Percentiles rank a stretch among this genome's conserved stretches.
phyloP scores from a whole-genome alignment of 1,140 invertebrate genomes.

The Pachypeltis micranthus region DNA sequence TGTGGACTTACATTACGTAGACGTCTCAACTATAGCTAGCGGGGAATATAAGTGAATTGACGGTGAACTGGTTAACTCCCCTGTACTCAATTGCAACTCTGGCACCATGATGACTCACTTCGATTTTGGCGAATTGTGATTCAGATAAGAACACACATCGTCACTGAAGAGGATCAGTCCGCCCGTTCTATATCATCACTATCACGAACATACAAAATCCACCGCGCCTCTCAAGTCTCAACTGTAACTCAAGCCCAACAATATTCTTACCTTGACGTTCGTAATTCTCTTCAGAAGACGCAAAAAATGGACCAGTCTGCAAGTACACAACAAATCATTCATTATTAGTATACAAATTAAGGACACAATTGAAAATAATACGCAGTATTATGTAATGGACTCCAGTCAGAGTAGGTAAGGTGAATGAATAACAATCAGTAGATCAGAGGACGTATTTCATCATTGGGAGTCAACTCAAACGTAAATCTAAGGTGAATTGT shows the following conservation, averaged over 20 bases:
- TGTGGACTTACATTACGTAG: background rate
- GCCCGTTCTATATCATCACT: slow-evolving; percentile 1
- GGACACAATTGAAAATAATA: background rate
- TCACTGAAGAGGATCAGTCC: slow-evolving; percentile 3
- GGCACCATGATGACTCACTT: too few species aligned
- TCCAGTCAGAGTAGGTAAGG: background rate
- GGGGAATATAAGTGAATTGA: too few species aligned
- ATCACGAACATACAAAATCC: background rate
- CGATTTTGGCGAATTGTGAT: background rate
- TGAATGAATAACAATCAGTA: background rate
- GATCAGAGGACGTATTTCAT: background rate
- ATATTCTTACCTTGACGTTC: background rate
- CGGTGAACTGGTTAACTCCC: background rate
- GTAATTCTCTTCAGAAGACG: background rate
- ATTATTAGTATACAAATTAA: background rate
- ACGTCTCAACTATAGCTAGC: background rate
- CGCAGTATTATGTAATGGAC: background rate
- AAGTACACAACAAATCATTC: background rate
- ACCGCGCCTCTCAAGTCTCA: too few species aligned
- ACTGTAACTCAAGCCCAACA: too few species aligned
- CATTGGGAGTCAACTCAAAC: background rate
- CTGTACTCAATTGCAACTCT: too few species aligned
- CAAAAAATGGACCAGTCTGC: background rate
- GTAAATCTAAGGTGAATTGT: too few species aligned
- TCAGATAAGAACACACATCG: background rate